Evolutionary conservation across 2,888 invertebrate genomes (phyloP).

Genomic region (Heliconius erato): DNA sequence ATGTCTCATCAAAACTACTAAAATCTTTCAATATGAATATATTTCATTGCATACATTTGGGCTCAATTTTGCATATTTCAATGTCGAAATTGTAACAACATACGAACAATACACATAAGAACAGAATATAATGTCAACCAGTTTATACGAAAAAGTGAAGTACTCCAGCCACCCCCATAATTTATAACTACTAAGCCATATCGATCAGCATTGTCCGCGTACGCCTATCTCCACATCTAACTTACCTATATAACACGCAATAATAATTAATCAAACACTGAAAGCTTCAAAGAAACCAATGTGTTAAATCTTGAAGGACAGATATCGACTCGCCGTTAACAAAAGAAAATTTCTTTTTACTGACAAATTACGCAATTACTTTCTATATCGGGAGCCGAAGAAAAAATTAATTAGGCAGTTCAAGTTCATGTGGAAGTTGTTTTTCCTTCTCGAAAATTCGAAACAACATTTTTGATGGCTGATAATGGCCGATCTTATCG

Average conservation of each 20-base stretch:
- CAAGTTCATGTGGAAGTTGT: conserved; percentile 41
- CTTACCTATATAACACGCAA: neutral
- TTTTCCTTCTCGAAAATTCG: conserved; percentile 45
- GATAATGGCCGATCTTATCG: conserved; percentile 47
- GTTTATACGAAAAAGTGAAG: neutral
- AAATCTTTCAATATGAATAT: too few relatives aligned
- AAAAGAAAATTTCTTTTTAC: conserved; percentile 34
- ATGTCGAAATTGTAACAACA: too few relatives aligned
- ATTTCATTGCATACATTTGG: too few relatives aligned
- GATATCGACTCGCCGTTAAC: conserved; percentile 23
- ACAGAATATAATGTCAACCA: neutral
- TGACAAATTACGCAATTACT: conserved; percentile 35
- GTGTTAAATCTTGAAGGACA: conserved; percentile 2
- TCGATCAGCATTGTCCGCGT: neutral
- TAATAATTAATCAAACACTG: neutral
- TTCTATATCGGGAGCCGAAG: conserved; percentile 41
- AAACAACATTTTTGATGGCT: conserved; percentile 47
- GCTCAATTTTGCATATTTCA: too few relatives aligned
- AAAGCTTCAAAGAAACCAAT: neutral
- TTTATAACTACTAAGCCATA: conserved; percentile 5
- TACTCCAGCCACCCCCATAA: neutral
- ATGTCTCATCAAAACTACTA: too few relatives aligned
- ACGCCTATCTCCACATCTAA: conserved; percentile 15
- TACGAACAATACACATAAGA: neutral
- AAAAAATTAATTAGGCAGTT: conserved; percentile 45